phyloP scores from a whole-genome alignment of 2,797 vertebrate genomes.

The Anolis apletophallus region DNA sequence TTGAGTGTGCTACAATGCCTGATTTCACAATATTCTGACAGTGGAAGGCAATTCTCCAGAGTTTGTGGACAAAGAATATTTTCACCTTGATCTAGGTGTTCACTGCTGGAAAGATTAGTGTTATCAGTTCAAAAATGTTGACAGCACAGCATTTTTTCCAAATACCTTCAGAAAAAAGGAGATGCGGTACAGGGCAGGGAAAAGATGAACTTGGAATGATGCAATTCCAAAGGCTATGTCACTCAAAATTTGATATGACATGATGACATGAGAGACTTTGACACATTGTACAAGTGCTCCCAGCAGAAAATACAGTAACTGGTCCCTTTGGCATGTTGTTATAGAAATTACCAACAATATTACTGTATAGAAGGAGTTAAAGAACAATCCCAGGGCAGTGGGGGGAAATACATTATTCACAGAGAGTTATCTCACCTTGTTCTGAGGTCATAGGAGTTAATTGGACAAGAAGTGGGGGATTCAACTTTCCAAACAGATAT shows the following conservation, averaged over 20 bases:
- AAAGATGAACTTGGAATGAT: conserved; percentile 55
- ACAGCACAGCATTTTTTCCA: conserved; percentile 28
- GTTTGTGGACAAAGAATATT: conserved; percentile 21
- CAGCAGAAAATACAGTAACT: conserved; percentile 64
- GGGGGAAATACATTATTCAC: conserved; percentile 6
- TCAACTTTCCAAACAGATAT: conserved; percentile 27
- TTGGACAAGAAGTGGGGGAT: conserved; percentile 27
- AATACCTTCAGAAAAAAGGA: conserved; percentile 32
- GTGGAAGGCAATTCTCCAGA: background rate
- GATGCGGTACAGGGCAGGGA: background rate
- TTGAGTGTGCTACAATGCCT: background rate
- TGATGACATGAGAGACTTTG: conserved; percentile 71
- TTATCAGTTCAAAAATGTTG: conserved; percentile 46
- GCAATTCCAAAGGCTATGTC: conserved; percentile 66
- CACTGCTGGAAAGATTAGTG: conserved; percentile 45
- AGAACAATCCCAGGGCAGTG: conserved; percentile 55
- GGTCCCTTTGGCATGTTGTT: conserved; percentile 62
- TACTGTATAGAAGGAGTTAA: conserved; percentile 57
- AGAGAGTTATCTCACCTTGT: background rate
- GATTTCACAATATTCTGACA: background rate
- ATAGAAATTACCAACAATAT: conserved; percentile 67
- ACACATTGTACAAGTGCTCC: conserved; percentile 69
- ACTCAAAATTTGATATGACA: conserved; percentile 69
- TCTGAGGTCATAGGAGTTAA: background rate
- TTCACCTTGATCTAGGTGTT: conserved; percentile 46